A percentile compares a stretch with the other conserved stretches of the same genome.
Evolutionary conservation across 2,113 vertebrate genomes (phyloP).

Genomic region (Mixornis gularis): DNA sequence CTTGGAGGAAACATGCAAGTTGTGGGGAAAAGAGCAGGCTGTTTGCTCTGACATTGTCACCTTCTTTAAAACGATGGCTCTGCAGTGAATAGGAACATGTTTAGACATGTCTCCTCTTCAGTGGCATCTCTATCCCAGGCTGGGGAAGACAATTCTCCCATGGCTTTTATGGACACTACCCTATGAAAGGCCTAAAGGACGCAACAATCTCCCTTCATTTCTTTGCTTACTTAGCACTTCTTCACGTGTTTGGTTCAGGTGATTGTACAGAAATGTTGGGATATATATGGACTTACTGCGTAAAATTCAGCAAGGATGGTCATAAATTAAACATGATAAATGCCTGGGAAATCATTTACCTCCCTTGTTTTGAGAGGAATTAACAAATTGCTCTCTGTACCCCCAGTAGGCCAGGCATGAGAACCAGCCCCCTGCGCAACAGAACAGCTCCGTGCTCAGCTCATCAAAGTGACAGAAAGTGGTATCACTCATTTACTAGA

Average conservation of each 20-base stretch:
- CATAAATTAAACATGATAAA: not conserved
- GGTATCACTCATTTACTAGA: not conserved
- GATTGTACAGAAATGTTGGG: not conserved
- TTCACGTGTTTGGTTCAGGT: not conserved
- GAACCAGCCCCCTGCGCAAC: not conserved
- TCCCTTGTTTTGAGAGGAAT: not conserved
- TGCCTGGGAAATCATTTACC: not conserved
- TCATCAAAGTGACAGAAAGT: not conserved
- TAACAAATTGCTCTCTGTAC: not conserved
- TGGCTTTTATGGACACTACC: not conserved
- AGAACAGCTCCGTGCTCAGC: not conserved
- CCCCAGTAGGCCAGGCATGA: not conserved
- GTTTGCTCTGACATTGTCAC: not conserved
- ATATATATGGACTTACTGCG: not conserved
- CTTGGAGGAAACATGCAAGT: not conserved
- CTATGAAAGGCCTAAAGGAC: not conserved
- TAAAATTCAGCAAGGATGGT: not conserved
- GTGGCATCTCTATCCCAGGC: not conserved
- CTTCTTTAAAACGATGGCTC: not conserved
- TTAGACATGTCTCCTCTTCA: not conserved
- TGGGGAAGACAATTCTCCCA: not conserved
- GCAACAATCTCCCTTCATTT: not conserved
- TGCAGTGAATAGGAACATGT: not conserved
- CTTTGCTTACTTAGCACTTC: not conserved
- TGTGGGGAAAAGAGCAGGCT: not conserved